Base-by-base conservation (phyloP, 2,113 vertebrate genomes). In the Nipponia nippon region DNA sequence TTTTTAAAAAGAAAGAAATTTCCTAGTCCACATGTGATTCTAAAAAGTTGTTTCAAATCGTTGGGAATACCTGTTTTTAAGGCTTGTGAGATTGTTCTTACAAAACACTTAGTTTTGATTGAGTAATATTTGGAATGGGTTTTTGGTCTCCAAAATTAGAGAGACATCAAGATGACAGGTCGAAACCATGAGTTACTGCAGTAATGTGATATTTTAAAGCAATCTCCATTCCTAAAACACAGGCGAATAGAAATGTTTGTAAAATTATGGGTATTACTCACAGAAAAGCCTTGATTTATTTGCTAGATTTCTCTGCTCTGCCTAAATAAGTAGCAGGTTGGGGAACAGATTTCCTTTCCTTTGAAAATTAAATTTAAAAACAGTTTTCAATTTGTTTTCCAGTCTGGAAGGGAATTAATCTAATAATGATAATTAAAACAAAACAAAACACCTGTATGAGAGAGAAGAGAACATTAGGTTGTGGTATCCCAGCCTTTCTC, bases 61-160 rank as follows among this genome's bases (percentile, higher is more conserved):
- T 22, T 61, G 71, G 40, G 61, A 92, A 83, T 95, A 92, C 13
- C 71, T 90, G 52, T 25, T 88, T 96, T 92, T 91, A 90, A 79
- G 77, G 56, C 65, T 84, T 71, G 52, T 89, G 73, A 93, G 72
- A 89, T 83, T 73, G 80, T 90, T 94, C 91, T 79, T 93, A 91
- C 36, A 84, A 87, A 84, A 79, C 65, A 82, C 56, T 83, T 94
- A 30, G 22, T 85, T 96, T 76, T 82, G 67, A 65, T 67, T 87
- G 90, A 87, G 52, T 86, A 83, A 62, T 93, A 89, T 52, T 44
- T 91, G 83, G 65, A 97, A 97, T 95, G 52, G 69, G 22, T 38
- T 97, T 93, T 90, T 91, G 52, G 32, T 82, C 36, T 93, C 83
- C 40, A 66, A 59, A n/a, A 91, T 95, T 81, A 96, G 83, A 86